These are phyloP conservation scores for Oligia latruncula DNA, from an alignment of 2,888 invertebrate species.

Conservation along the genomic window DNA sequence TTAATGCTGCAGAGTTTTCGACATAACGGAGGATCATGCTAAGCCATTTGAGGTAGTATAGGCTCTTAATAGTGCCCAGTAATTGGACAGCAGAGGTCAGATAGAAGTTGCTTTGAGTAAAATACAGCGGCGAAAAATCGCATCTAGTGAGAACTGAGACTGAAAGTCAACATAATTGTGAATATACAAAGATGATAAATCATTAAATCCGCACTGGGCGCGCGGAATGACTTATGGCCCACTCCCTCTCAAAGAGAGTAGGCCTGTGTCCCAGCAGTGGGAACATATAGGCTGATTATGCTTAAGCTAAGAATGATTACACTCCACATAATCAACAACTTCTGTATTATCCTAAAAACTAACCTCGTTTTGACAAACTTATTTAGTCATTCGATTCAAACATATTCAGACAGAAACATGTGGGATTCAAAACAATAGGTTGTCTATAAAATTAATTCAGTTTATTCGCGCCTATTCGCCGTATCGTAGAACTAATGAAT, in stretches of 20 bases:
- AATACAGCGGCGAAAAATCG: neutral
- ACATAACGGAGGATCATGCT: too few relatives aligned
- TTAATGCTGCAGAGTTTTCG: too few relatives aligned
- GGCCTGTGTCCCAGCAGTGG: too few relatives aligned
- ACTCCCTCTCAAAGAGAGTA: too few relatives aligned
- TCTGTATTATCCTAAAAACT: neutral
- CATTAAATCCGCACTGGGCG: too few relatives aligned
- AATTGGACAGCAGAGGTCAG: neutral
- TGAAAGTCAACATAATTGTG: neutral
- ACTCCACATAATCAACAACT: neutral
- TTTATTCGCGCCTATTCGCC: constrained; percentile 24
- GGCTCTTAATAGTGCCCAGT: neutral
- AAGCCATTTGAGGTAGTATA: too few relatives aligned
- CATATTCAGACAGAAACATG: constrained; percentile 11
- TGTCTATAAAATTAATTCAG: constrained; percentile 24
- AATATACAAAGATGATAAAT: neutral
- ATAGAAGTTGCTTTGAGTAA: neutral
- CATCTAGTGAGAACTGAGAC: neutral
- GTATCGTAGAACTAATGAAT: constrained; percentile 40
- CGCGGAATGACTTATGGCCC: too few relatives aligned
- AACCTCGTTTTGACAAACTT: constrained; percentile 19
- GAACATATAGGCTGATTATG: neutral
- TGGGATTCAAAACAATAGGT: constrained; percentile 25
- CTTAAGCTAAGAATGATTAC: neutral
- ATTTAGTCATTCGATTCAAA: constrained; percentile 36